Evolutionary conservation across 2,888 invertebrate species (phyloP), one percentile per base, ranked within the genome.

Genomic region (Morpho achilles): DNA sequence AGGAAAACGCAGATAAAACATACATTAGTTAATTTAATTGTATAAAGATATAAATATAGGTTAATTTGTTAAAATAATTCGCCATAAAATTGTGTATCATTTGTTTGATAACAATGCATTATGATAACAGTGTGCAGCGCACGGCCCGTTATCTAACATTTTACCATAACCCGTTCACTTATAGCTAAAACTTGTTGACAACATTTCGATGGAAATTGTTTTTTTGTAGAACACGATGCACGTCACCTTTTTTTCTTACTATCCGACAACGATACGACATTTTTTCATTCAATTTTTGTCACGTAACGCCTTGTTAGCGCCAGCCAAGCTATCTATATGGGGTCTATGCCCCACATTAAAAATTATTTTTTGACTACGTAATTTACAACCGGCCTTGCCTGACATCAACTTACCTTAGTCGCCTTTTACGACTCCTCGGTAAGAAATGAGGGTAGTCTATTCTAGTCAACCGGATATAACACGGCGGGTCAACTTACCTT

Each of bases 121-220:
- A 41, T 22, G 46, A 41, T 53, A 23, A 46, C 9, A 41, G 22
- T 16, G 16, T 7, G 40, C 53, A 39, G n/a, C 9, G 9, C 16
- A 39, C 7, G 9, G 16, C 7, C 39, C 16, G 32, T 45, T 53
- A 53, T 53, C 53, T 53, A 46, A 39, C 40, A 47, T 53, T 39
- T 40, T 40, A 53, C 8, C 53, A 53, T 47, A 53, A 53, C 53
- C 46, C 7, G 53, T 53, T 9, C 3, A 7, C 39, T 6, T 7
- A 32, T 44, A 52, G 44, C 44, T 52, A 45, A 43, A 44, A 41
- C 8, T 45, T 39, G 10, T 16, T 8, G 9, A 9, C 1, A 45
- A 45, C 43, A 44, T 45, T 52, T 32, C 5, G 32, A 32, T 32
- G 32, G 32, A 32, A 32, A 32, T 32, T 32, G 5, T 32, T 6